Evolutionary conservation across 2,797 vertebrate genomes (phyloP).

Genomic region (Bufotes viridis): DNA sequence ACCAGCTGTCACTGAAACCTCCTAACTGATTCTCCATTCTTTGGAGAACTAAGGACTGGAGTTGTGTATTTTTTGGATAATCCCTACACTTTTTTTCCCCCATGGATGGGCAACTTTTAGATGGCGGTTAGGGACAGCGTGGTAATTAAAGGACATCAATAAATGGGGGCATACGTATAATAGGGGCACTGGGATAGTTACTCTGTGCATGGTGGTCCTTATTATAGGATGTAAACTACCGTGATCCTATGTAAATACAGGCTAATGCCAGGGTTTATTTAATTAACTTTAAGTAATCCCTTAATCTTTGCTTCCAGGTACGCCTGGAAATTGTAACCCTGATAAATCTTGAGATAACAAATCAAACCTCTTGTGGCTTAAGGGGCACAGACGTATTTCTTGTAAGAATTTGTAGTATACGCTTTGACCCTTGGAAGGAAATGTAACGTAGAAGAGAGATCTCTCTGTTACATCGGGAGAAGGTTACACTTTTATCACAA

Average conservation of each 20-base stretch:
- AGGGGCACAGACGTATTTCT: background rate
- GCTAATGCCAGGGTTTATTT: conserved; percentile 40
- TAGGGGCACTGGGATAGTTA: background rate
- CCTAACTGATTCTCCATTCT: background rate
- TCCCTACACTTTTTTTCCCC: no score
- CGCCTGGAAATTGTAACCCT: conserved; percentile 26
- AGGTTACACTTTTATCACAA: background rate
- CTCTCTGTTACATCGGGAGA: background rate
- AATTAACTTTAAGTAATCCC: conserved; percentile 26
- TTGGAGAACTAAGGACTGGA: background rate
- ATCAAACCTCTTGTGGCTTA: background rate
- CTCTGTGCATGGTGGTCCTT: background rate
- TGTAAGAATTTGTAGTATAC: background rate
- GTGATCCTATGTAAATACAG: background rate
- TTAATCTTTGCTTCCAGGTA: conserved; percentile 37
- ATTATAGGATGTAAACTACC: background rate
- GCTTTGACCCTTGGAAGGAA: background rate
- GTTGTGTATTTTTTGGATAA: no score
- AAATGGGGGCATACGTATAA: background rate
- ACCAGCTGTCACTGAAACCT: no score
- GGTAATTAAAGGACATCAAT: background rate
- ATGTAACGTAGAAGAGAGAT: background rate
- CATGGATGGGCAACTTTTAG: no score
- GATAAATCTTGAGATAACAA: conserved; percentile 3
- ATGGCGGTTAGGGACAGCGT: no score